Percentiles rank a stretch among this genome's conserved stretches.
phyloP scores from a whole-genome alignment of 2,113 vertebrate species.

The Brachypodius melanocephalos region DNA sequence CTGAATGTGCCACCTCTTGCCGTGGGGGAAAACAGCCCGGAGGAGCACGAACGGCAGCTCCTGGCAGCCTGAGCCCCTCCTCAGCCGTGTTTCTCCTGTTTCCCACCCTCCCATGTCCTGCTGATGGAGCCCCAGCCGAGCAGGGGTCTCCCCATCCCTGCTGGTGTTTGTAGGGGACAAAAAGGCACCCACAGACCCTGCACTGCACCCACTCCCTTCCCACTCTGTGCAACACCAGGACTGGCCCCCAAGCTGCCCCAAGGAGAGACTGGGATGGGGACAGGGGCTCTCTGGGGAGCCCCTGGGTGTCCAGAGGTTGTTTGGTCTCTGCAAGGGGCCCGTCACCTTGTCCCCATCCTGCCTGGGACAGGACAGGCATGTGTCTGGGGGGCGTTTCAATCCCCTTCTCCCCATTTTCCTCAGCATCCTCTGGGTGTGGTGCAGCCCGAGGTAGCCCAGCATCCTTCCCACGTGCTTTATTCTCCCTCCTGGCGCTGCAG shows the following conservation, averaged over 20 bases:
- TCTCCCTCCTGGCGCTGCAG: neutral
- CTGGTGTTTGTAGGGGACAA: neutral
- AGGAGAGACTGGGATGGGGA: no score
- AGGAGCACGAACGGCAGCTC: neutral
- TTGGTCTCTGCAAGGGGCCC: neutral
- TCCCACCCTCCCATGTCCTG: neutral
- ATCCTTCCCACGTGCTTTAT: neutral
- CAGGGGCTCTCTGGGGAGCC: neutral
- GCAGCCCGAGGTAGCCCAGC: neutral
- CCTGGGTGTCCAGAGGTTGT: neutral
- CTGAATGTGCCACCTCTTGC: neutral
- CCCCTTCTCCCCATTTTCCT: neutral
- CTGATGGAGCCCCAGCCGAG: neutral
- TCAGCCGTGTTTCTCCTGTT: neutral
- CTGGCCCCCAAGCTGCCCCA: neutral
- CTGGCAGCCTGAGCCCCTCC: neutral
- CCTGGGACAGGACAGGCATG: neutral
- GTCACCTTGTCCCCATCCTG: neutral
- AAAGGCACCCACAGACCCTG: neutral
- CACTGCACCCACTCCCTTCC: neutral
- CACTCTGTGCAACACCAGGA: neutral
- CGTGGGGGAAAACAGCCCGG: accelerated
- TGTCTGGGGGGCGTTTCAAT: neutral
- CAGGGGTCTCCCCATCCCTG: neutral
- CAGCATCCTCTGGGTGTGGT: neutral